Evolutionary conservation across 2,113 vertebrate species (phyloP), one percentile per base, ranked within the genome.

Genomic region (Eudyptes chrysolophus): DNA sequence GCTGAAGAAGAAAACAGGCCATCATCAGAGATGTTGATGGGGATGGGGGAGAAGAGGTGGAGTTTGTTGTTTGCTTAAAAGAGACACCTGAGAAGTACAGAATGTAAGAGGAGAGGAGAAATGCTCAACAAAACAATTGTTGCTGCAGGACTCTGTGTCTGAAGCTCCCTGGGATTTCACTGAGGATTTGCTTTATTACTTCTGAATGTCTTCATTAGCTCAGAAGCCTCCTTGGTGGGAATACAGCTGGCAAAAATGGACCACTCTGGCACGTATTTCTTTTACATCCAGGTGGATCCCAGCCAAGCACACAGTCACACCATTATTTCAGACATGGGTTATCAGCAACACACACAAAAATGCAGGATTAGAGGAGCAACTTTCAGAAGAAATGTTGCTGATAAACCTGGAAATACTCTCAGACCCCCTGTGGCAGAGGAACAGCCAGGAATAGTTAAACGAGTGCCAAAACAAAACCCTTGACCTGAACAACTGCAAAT

Each of bases 381-480:
- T 70, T 77, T 25, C 84, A 83, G 81, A 62, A 93, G 58, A 92
- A 96, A 91, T 34, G 58, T 15, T 83, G 55, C 70, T 89, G 94
- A 96, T 97, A 97, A 97, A 95, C 94, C 91, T 97, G 96, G 89
- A 97, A 97, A 92, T 49, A 82, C 86, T 91, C 87, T 92, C 6
- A 11, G 90, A 97, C 89, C 89, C 85, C 84, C 93, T 1, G 0
- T 90, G 84, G 82, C 81, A 91, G 40, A 82, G 72, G 49, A 93
- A 83, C 66, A 87, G 75, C 62, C 81, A 96, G 87, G 75, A 95
- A 94, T 36, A 93, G 84, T 85, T 78, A 78, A 96, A 60, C 5
- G 25, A 84, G 65, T 79, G 89, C 69, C 85, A 88, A 94, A 94
- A 79, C 83, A 86, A 92, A 97, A 92, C 76, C 55, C 69, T 71